These are phyloP conservation scores for Hipparchia semele DNA, from an alignment of 2,888 invertebrate species.

Conservation along the genomic window DNA sequence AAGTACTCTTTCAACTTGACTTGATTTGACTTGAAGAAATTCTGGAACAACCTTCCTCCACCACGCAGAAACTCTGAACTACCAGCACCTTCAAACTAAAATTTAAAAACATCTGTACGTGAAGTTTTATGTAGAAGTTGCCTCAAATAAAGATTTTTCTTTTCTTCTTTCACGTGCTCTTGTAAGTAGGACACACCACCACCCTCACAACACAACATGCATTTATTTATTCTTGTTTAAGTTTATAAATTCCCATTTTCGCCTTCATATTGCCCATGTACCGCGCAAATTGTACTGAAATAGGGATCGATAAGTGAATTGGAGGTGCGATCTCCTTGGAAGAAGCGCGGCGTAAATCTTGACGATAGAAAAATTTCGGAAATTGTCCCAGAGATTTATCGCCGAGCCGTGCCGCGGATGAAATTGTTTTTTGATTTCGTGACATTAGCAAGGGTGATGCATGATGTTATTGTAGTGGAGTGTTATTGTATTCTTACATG, in stretches of 20 bases:
- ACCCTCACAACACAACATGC: neutral
- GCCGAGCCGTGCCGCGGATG: conserved; percentile 56
- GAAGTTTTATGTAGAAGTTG: too few relatives aligned
- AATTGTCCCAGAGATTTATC: conserved; percentile 76
- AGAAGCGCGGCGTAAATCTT: conserved; percentile 76
- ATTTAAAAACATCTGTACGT: too few relatives aligned
- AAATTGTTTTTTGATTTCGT: conserved; percentile 63
- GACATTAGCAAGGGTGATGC: conserved; percentile 27
- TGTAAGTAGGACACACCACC: neutral
- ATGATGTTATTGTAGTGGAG: conserved; percentile 12
- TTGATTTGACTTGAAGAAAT: too few relatives aligned
- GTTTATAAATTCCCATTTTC: conserved; percentile 72
- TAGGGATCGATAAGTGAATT: conserved; percentile 80
- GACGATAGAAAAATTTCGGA: conserved; percentile 79
- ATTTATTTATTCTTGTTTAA: conserved; percentile 6
- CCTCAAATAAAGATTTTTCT: too few relatives aligned
- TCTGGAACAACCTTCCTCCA: too few relatives aligned
- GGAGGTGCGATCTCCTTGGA: conserved; percentile 77
- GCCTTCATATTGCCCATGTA: conserved; percentile 57
- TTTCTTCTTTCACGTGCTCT: too few relatives aligned
- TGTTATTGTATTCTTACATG: neutral
- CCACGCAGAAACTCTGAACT: too few relatives aligned
- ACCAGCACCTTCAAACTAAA: too few relatives aligned
- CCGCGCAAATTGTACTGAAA: conserved; percentile 78
- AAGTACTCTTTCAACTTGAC: too few relatives aligned